Evolutionary conservation across 2,888 invertebrate species (phyloP), one percentile per base, ranked within the genome.

Genomic region (Noctuana brunneofusca): DNA sequence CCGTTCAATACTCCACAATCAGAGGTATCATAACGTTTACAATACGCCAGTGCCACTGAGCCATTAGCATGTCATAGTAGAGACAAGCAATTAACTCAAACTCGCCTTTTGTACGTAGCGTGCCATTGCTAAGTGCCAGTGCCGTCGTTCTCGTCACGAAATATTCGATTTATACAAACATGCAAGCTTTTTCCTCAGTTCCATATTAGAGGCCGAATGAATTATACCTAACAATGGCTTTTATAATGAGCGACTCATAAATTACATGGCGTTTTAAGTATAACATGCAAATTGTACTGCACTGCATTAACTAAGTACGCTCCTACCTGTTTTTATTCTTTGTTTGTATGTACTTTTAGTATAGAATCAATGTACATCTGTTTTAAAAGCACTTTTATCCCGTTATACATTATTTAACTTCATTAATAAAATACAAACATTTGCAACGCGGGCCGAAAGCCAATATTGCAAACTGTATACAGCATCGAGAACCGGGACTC

Each of bases 81-180:
- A 43, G 43, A 43, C 18, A 43, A 18, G 43, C 43, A 18, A 43
- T 20, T 43, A 41, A 41, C 41, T 2, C 41, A 43, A 43, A 9
- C 18, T 9, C 18, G 20, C 46, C 6, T 24, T 49, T 54, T 54
- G 20, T 24, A 22, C 20, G n/a, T 55, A 18, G 41, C 46, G 56
- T 56, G 46, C 46, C 18, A 55, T 43, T 55, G 18, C 56, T 14
- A 4, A 27, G 30, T n/a, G 22, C 18, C 38, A 9, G 24, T 27
- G n/a, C 27, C 46, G 27, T 30, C 46, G 16, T 56, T 56, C 52
- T 12, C 52, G 59, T 30, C 59, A 59, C 59, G 59, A 59, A 43
- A 52, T 24, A 22, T 53, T 52, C 43, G 43, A 53, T 59, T 53
- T 59, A 59, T 22, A 30, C 22, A 32, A 59, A 46, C 59, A 59